Evolutionary conservation across 2,888 invertebrate species (phyloP), one percentile per base, ranked within the genome.

Genomic region (Ormyrus nitidulus): DNA sequence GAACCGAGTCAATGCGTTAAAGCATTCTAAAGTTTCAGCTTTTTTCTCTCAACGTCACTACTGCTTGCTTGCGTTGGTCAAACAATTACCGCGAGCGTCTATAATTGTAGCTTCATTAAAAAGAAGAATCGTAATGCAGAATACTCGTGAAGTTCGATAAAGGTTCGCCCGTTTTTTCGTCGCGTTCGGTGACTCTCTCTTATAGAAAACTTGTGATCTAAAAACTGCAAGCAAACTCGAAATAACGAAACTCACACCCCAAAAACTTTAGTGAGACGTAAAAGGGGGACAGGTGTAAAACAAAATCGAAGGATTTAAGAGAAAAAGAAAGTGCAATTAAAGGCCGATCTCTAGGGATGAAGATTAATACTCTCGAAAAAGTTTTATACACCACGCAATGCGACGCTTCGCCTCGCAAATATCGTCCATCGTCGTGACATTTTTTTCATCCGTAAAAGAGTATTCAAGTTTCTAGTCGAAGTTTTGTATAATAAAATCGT

Each of bases 401-500:
- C 13, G 34, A 13, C 49, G 6, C 48, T n/a, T 78, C 61, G 44
- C 44, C n/a, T 76, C 68, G 34, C 4, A 34, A 34, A 34, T 9
- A 13, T 69, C 48, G 49, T 70, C 34, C 69, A 68, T 68, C 48
- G 9, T 68, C 48, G 9, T 59, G 48, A 68, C 34, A 34, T 61
- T 76, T 34, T 34, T 34, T 34, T 46, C 54, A 73, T 74, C 56
- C 72, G 77, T 79, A 79, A 79, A 81, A 79, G 77, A 74, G 54
- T 74, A 71, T 70, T 72, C 53, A 77, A 77, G 66, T 61, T 34
- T 9, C 77, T 77, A 79, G 66, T 74, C 74, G 66, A 80, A 81
- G 59, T 79, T 44, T 48, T 64, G 65, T 75, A 74, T 80, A 80
- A 82, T 80, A 82, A 82, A 77, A 77, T 80, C 65, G 82, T 72